Evolutionary conservation across 2,888 invertebrate species (phyloP).

Genomic region (Endotricha flammealis): DNA sequence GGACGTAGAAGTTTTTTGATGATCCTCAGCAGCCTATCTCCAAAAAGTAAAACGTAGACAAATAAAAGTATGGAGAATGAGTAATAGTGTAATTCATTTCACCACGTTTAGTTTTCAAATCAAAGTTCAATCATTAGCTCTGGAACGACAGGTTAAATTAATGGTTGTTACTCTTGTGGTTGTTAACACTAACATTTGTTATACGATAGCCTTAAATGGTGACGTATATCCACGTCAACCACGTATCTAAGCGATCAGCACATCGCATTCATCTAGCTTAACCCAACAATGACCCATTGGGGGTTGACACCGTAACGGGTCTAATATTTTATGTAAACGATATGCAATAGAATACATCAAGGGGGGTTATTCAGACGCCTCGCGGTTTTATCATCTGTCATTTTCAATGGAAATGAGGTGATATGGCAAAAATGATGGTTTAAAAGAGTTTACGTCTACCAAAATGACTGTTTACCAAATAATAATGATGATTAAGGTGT

Average conservation of each 20-base stretch:
- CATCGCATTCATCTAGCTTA: conserved; percentile 61
- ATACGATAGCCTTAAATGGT: conserved; percentile 12
- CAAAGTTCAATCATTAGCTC: background rate
- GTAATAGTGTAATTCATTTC: too few relatives aligned
- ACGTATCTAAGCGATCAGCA: conserved; percentile 43
- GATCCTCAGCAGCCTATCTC: too few relatives aligned
- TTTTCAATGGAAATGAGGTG: conserved; percentile 8
- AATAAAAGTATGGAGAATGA: too few relatives aligned
- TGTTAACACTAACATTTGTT: conserved; percentile 9
- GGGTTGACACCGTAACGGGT: conserved; percentile 41
- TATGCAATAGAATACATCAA: conserved; percentile 19
- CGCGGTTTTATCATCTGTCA: conserved; percentile 6
- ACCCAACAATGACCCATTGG: conserved; percentile 53
- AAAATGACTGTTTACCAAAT: too few relatives aligned
- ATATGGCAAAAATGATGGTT: background rate
- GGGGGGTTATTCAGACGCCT: conserved; percentile 8
- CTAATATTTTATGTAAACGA: conserved; percentile 53
- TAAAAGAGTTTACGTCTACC: too few relatives aligned
- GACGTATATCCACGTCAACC: conserved; percentile 51
- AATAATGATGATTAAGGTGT: too few relatives aligned
- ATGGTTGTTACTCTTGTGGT: conserved; percentile 5
- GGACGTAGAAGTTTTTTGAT: too few relatives aligned
- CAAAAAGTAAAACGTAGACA: too few relatives aligned
- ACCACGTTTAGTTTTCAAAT: too few relatives aligned
- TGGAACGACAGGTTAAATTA: conserved; percentile 3